Percentiles rank a stretch among this genome's conserved stretches.
Evolutionary conservation across 2,113 vertebrate genomes (phyloP).

Genomic region (Seriola dumerili): DNA sequence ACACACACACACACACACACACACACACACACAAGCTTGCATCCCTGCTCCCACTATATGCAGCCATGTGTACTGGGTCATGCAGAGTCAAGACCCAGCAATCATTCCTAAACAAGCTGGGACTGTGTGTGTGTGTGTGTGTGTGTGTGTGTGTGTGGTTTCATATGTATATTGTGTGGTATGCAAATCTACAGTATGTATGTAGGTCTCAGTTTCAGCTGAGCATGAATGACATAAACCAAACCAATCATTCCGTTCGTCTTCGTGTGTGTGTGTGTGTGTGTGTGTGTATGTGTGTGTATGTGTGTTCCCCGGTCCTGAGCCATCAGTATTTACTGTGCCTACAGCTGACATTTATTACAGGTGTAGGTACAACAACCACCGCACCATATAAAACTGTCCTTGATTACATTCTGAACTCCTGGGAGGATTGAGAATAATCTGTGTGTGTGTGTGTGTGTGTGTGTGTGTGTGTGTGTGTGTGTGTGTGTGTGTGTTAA

Average conservation of each 20-base stretch:
- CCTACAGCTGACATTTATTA: constrained; percentile 46
- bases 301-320: not conserved
- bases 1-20: not conserved
- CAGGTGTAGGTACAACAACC: constrained; percentile 40
- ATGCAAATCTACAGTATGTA: constrained; percentile 6
- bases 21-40: not conserved
- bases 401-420: constrained; percentile 34
- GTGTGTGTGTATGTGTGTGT: not conserved
- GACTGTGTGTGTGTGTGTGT: constrained; percentile 18
- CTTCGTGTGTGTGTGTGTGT: not conserved
- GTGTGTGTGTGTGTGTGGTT: not conserved
- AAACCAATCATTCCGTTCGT: not conserved
- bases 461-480: not conserved
- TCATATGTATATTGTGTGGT: constrained; percentile 4
- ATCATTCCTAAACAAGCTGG: constrained; percentile 59
- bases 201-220: constrained; percentile 17
- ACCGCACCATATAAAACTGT: constrained; percentile 9
- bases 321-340: constrained; percentile 36
- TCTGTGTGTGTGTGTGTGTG: not conserved
- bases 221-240: constrained; percentile 31
- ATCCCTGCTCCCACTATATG: not conserved
- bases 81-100: constrained; percentile 29
- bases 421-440: not conserved
- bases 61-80: constrained; percentile 58
- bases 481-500: constrained; percentile 17